These are phyloP conservation scores for Perithous albicinctus DNA, from an alignment of 2,888 invertebrate genomes.

Conservation along the genomic window DNA sequence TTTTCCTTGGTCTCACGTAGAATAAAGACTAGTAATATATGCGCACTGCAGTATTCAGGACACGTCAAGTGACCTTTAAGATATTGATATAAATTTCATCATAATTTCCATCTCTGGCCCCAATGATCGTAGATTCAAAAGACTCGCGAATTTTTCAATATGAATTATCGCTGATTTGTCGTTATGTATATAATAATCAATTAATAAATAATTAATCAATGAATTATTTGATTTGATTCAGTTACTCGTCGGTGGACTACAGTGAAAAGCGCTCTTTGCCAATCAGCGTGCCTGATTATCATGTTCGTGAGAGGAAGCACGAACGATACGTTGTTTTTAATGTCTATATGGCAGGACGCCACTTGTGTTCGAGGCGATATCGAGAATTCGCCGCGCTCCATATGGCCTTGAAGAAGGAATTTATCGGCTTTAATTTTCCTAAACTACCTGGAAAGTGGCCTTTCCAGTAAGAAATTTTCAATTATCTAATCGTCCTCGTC, in stretches of 20 bases:
- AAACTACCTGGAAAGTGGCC: slow-evolving; percentile 99
- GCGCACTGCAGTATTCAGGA: not conserved
- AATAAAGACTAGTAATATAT: not conserved
- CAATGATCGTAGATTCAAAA: not conserved
- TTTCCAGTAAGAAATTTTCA: slow-evolving; percentile 88
- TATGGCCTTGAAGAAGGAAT: slow-evolving; percentile 95
- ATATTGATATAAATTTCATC: not conserved
- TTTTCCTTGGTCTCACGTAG: too few relatives aligned
- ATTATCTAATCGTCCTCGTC: not conserved
- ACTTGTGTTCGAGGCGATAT: slow-evolving; percentile 98
- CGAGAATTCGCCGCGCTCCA: slow-evolving; percentile 97
- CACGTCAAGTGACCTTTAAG: not conserved
- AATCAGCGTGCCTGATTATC: slow-evolving; percentile 97
- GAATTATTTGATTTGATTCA: slow-evolving; percentile 75
- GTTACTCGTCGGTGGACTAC: slow-evolving; percentile 95
- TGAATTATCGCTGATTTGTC: too few relatives aligned
- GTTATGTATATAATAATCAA: too few relatives aligned
- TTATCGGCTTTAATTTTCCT: slow-evolving; percentile 97
- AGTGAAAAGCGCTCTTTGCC: slow-evolving; percentile 96
- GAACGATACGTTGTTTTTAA: slow-evolving; percentile 98
- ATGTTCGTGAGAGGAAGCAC: slow-evolving; percentile 93
- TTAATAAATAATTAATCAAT: not conserved
- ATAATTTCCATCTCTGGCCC: not conserved
- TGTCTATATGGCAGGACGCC: slow-evolving; percentile 99
- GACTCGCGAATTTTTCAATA: too few relatives aligned